Percentiles rank a stretch among this genome's conserved stretches.
Conservation (phyloP, 2,888 invertebrate genomes). For the Eilema depressum region DNA sequence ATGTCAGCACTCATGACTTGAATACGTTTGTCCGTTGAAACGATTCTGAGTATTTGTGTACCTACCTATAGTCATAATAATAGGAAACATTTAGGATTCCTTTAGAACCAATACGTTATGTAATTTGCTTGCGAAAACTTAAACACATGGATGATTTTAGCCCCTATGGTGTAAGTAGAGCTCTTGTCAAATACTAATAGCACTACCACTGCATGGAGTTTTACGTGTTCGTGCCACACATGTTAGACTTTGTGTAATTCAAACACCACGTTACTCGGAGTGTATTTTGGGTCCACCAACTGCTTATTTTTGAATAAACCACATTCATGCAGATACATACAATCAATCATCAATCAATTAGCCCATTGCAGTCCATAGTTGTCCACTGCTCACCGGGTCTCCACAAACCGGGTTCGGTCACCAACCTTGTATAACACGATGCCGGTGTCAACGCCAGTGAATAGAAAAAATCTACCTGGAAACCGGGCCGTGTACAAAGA, state of each 20-base stretch:
- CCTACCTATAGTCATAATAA: conserved; percentile 18
- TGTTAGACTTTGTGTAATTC: background rate
- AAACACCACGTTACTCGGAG: background rate
- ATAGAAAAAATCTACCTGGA: background rate
- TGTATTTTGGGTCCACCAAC: too few species aligned
- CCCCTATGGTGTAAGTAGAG: background rate
- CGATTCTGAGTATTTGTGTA: conserved; percentile 43
- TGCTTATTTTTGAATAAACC: too few species aligned
- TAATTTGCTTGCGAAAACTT: background rate
- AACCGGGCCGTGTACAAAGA: background rate
- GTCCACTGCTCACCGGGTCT: too few species aligned
- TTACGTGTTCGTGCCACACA: background rate
- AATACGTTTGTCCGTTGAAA: conserved; percentile 40
- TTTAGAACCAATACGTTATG: background rate
- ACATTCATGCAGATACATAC: too few species aligned
- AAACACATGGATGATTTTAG: background rate
- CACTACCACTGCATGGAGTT: background rate
- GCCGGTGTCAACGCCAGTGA: background rate
- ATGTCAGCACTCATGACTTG: conserved; percentile 51
- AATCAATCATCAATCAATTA: too few species aligned
- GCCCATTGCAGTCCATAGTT: too few species aligned
- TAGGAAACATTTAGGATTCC: conserved; percentile 41
- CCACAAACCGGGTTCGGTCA: too few species aligned
- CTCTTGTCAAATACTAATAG: background rate
- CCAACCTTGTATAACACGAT: too few species aligned